These are phyloP conservation scores for Ellobius talpinus DNA, from an alignment of 2,113 vertebrate species.

Conservation along the genomic window DNA sequence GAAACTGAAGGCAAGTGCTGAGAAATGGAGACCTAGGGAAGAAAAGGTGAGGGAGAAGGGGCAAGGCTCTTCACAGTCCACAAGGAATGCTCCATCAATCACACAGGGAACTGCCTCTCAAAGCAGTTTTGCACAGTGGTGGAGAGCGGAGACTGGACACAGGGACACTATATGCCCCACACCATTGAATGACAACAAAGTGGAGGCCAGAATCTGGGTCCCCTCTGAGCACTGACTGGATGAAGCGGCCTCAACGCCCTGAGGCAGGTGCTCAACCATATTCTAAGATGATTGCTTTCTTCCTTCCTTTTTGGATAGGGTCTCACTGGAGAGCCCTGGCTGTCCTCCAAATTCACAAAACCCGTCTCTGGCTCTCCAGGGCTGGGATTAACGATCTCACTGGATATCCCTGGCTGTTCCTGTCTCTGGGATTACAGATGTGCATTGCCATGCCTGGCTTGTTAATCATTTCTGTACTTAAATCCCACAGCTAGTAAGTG, in stretches of 20 bases:
- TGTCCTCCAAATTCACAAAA: background rate
- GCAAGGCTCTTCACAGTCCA: background rate
- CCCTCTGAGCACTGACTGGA: background rate
- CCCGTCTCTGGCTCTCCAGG: background rate
- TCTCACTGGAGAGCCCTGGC: background rate
- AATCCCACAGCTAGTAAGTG: background rate
- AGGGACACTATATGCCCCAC: background rate
- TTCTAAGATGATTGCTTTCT: background rate
- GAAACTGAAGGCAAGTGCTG: background rate
- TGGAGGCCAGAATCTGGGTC: background rate
- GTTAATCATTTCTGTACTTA: background rate
- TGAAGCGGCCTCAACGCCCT: background rate
- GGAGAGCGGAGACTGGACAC: background rate
- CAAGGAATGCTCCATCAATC: background rate
- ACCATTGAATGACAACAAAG: background rate
- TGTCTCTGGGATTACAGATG: no score
- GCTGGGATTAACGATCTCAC: no score
- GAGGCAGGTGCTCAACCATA: no score
- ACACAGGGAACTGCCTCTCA: background rate
- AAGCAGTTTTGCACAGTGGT: background rate
- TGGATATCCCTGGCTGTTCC: no score
- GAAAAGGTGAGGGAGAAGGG: background rate
- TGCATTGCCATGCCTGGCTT: background rate
- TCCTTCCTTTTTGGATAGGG: background rate
- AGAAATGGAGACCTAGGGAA: background rate